Base-by-base conservation (phyloP, 1,140 invertebrate species). In the Mamestra configurata region DNA sequence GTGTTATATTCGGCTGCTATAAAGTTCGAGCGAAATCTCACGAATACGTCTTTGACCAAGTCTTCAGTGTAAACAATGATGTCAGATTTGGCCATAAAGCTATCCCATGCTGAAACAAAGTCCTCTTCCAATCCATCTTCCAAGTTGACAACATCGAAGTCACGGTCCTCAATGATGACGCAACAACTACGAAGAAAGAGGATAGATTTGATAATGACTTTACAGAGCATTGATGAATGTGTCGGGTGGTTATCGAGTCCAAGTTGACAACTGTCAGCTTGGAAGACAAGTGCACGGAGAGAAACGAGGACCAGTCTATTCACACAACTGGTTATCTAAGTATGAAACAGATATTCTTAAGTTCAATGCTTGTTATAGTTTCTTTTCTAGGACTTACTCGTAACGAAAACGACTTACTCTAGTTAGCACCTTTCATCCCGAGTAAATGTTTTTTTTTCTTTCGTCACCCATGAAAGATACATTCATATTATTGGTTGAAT, bases 181-280 rank as follows among this genome's bases (percentile, higher is more conserved):
- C 10, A 64, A 64, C 31, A 22, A 10, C 35, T 64, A 20, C 18
- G n/a, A 64, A 40, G 35, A 64, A 40, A 64, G 59, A 61, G 18
- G n/a, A 18, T 64, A 40, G 8, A 40, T 22, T 64, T 37, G 27
- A 22, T 40, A 64, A 64, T 64, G 10, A 37, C 31, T 64, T 64
- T 20, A 31, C 64, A 24, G 40, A 68, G 64, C 22, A 61, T 68
- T 68, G 64, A 68, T 68, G 64, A 68, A 68, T 68, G 40, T 49
- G 22, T 68, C 64, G 11, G 37, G 20, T 27, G 40, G 64, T 68
- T 68, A 68, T 68, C 64, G 64, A 49, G 64, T 49, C 11, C 64
- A 68, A 66, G 64, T 66, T 49, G 64, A 68, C 64, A 68, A 68
- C 64, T 68, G 64, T 68, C 64, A 68, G 40, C 22, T 68, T 20